Base-by-base conservation (phyloP, 2,797 vertebrate species). In the Apogon talboti region DNA sequence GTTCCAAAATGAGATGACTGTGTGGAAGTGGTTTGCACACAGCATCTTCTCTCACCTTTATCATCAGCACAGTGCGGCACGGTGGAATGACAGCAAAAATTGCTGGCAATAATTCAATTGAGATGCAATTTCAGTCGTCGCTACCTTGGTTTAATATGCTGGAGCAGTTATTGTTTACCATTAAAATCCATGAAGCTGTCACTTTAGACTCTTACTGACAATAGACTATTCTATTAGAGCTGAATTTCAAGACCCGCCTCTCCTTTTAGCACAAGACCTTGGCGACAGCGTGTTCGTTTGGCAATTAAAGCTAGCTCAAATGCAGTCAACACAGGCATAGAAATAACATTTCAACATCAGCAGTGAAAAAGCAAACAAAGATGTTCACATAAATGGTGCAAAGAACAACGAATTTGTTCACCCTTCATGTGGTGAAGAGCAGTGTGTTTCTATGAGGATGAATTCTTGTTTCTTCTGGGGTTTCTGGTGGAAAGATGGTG, bases 31-130 rank as follows among this genome's bases (percentile, higher is more conserved):
- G 37, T 63, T 66, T 45, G 1, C 58, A 58, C 18, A 24, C 35
- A 19, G 60, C 51, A 45, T 44, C 28, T 51, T 30, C 59, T 49
- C 14, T 38, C 15, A 16, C 62, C 60, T 70, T 76, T 52, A 74
- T 81, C 64, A 66, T 73, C 24, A 41, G 45, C 0, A 38, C 76
- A 78, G 21, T n/a, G 42, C 40, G 43, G n/a, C 44, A 68, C 79
- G 63, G 71, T 59, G 50, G 81, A 77, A 71, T 76, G 78, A 86
- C n/a, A 86, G 71, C 40, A 58, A 68, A 59, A 71, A 81, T 72
- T 80, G 73, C 50, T 40, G 41, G 53, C 66, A 59, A 77, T 84
- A 74, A 84, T 86, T 90, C 68, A 85, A 46, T 37, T 52, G 76
- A 66, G 57, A 77, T 65, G 68, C 44, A 76, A 71, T 84, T 57